Evolutionary conservation across 2,113 vertebrate species (phyloP), one percentile per base, ranked within the genome.

Genomic region (Urocolius indicus): DNA sequence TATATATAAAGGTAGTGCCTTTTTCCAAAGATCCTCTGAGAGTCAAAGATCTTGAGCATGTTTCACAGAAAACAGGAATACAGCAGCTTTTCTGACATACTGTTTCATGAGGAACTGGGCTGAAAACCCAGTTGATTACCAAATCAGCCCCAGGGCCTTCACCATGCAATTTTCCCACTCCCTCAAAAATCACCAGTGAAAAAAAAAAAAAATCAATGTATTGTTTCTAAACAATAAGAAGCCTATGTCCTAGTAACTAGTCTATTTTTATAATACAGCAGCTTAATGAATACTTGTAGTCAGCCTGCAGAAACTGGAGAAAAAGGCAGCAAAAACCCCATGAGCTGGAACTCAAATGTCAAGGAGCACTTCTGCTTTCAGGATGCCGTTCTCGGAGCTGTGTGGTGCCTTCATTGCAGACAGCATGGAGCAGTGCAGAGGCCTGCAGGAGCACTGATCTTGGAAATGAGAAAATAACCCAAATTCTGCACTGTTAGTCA

Each of bases 391-490:
- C 4, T 32, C 49, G 11, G n/a, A 83, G 27, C 46, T 58, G 46
- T 14, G 58, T 3, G 1, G 13, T 45, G 67, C 71, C 51, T 82
- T 76, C 49, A 43, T n/a, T 63, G 51, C 82, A 90, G 71, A 58
- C 86, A 93, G 73, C 52, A 63, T 9, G 43, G 48, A 86, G 30
- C 59, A 73, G 65, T 36, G 24, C 75, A 66, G 41, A 79, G 77
- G 29, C 67, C 74, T 11, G 16, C 63, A 73, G 75, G 29, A 74
- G 24, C 34, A 57, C 72, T 41, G 11, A 3, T 34, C 57, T 71
- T 92, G 62, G 76, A 90, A 89, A 91, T 18, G 34, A 90, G 89
- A 84, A 52, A 59, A 62, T 74, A 92, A 83, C 51, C 85, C 67
- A 88, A 18, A 93, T 86, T 80, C 85, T 88, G 18, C 49, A 29